Evolutionary conservation across 2,888 invertebrate species (phyloP), one percentile per base, ranked within the genome.

Genomic region (Omphaloscelis lunosa): DNA sequence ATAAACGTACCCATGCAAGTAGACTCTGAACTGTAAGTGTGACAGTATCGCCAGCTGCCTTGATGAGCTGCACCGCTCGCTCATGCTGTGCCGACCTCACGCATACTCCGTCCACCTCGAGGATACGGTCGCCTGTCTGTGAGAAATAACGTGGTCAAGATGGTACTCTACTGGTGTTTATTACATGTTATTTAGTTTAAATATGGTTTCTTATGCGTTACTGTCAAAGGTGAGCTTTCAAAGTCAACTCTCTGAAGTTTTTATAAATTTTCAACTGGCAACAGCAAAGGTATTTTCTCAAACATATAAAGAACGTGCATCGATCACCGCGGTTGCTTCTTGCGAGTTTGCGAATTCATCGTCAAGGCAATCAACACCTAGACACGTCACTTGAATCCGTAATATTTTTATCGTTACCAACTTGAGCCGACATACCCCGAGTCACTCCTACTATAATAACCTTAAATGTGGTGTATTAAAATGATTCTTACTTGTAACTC

Each of bases 31-130:
- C 98, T 59, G 99, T 97, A 91, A 99, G 98, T 53, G 97, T 97
- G 83, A 99, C 99, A 72, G 98, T 98, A 93, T 98, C 99, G 39
- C 98, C 98, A 29, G 99, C 98, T 73, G 98, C 98, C 93, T 99
- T 98, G 91, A 99, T 99, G 17, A 99, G 98, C 94, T 99, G 98
- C 20, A 99, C 99, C 2, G 99, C 99, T 87, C 98, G 97, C 92
- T 99, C 99, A 92, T 99, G 99, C 86, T 98, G 99, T 12, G 99
- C 99, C 83, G 98, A 98, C 79, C 99, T 97, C 71, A 99, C 97
- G 96, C 99, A 99, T 48, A 98, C 97, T 17, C 99, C 99, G 92
- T 99, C 99, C 48, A 99, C 99, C 94, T 99, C 99, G 84, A 99
- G 95, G 89, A 99, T 99, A 76, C 99, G 97, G 94, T 99, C 99